phyloP scores from a whole-genome alignment of 2,113 vertebrate species.

The Megaptera novaeangliae region DNA sequence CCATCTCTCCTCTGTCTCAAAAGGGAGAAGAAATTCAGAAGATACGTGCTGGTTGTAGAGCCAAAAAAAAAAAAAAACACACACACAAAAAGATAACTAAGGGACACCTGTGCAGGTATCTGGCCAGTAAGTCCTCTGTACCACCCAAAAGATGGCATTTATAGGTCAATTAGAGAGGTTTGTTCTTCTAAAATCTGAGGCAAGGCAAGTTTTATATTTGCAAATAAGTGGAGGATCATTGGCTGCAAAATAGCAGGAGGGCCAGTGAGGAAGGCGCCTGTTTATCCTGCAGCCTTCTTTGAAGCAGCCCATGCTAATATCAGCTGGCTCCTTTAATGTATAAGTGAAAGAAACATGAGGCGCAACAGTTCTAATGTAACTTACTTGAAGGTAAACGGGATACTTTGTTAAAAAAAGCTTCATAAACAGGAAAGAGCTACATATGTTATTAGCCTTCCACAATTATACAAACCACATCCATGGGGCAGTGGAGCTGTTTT shows the following conservation, averaged over 20 bases:
- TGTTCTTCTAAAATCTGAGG: background rate
- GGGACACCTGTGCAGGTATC: background rate
- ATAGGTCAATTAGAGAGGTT: background rate
- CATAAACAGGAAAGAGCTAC: background rate
- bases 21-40: background rate
- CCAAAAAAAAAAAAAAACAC: too few species aligned
- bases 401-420: background rate
- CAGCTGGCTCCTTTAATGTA: background rate
- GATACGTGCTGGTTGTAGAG: background rate
- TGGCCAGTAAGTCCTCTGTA: background rate
- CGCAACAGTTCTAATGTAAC: background rate
- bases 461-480: background rate
- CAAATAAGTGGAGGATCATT: background rate
- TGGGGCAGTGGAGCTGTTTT: background rate
- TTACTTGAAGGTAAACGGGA: background rate
- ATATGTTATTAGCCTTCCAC: background rate
- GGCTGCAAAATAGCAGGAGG: background rate
- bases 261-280: background rate
- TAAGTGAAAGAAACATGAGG: background rate
- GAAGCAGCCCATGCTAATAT: background rate
- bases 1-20: background rate
- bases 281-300: background rate
- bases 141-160: background rate
- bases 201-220: background rate
- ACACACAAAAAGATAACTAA: background rate